phyloP scores from a whole-genome alignment of 1,140 invertebrate genomes.

The Drosophila lacertosa region DNA sequence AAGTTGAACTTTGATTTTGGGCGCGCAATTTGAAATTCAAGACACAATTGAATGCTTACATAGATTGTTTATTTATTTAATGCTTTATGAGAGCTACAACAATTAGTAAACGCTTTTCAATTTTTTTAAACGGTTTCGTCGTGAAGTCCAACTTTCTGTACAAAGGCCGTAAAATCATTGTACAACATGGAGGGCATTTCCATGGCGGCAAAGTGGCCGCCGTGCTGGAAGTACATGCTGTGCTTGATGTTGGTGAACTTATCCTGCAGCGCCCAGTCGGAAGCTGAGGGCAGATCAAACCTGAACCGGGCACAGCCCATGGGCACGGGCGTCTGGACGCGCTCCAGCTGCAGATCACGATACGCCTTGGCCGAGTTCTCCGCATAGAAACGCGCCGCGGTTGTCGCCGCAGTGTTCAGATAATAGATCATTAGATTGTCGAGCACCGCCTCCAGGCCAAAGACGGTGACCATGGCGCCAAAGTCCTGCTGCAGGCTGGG shows the following conservation, averaged over 20 bases:
- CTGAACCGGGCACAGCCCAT: slow-evolving; percentile 88
- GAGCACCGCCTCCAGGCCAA: slow-evolving; percentile 89
- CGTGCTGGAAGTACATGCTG: slow-evolving; percentile 86
- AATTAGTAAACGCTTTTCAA: neutral
- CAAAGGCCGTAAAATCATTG: slow-evolving; percentile 86
- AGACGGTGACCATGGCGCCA: slow-evolving; percentile 86
- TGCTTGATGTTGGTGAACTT: slow-evolving; percentile 88
- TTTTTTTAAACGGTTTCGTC: slow-evolving; percentile 1
- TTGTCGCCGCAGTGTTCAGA: slow-evolving; percentile 89
- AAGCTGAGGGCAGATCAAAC: slow-evolving; percentile 86
- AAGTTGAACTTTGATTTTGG: neutral
- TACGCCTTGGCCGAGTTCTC: slow-evolving; percentile 86
- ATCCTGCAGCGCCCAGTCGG: slow-evolving; percentile 86
- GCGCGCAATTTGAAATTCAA: slow-evolving; percentile 5
- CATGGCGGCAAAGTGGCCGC: slow-evolving; percentile 94
- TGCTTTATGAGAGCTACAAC: neutral
- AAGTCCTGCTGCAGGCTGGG: slow-evolving; percentile 89
- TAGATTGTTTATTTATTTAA: slow-evolving; percentile 1
- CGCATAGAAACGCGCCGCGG: slow-evolving; percentile 90
- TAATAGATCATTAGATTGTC: slow-evolving; percentile 97
- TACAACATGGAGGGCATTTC: slow-evolving; percentile 90
- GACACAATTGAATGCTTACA: too few species aligned
- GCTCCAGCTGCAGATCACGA: slow-evolving; percentile 84
- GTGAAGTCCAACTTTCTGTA: slow-evolving; percentile 46
- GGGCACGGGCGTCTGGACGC: slow-evolving; percentile 87